Evolutionary conservation across 2,797 vertebrate species (phyloP).

Genomic region (Scolopax rusticola): DNA sequence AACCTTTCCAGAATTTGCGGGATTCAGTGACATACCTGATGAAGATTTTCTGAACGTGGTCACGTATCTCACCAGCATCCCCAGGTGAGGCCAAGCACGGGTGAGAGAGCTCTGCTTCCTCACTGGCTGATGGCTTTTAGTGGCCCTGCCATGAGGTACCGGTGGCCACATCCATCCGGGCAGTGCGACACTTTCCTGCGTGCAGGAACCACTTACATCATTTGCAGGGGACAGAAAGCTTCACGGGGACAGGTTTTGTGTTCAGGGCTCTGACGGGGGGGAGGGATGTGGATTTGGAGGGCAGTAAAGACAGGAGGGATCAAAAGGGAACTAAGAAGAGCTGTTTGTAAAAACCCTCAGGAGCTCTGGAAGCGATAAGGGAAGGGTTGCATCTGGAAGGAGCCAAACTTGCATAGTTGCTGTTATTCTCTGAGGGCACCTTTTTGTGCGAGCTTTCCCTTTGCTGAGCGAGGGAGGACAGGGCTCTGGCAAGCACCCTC

Average conservation of each 20-base stretch:
- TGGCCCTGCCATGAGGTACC: neutral
- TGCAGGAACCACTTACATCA: neutral
- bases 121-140: neutral
- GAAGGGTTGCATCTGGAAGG: neutral
- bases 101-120: neutral
- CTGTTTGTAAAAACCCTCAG: neutral
- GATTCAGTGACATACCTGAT: slow-evolving; percentile 90
- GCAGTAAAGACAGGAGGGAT: neutral
- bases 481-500: neutral
- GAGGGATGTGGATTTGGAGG: neutral
- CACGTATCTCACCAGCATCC: slow-evolving; percentile 94
- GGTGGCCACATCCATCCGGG: neutral
- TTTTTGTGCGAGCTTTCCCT: neutral
- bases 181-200: neutral
- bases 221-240: neutral
- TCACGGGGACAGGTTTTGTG: neutral
- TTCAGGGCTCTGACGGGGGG: neutral
- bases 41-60: slow-evolving; percentile 95
- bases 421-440: neutral
- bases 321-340: neutral
- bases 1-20: slow-evolving; percentile 91
- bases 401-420: neutral
- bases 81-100: slow-evolving; percentile 81
- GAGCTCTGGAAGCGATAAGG: neutral
- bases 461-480: neutral